Percentiles rank a stretch among this genome's conserved stretches.
Evolutionary conservation across 2,888 invertebrate genomes (phyloP).

Genomic region (Mellilla xanthometata): DNA sequence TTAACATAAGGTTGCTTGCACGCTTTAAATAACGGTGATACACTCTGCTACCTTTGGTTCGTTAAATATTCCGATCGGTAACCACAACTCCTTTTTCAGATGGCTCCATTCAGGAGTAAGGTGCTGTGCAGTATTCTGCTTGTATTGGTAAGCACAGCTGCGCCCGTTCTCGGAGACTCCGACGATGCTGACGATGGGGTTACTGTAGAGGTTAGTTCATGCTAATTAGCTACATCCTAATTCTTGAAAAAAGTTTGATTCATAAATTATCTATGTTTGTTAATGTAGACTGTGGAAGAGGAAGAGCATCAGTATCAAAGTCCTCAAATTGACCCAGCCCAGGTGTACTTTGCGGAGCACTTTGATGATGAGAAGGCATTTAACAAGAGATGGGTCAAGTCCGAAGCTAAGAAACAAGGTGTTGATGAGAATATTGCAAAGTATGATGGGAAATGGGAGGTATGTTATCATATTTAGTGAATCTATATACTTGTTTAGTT

Average conservation of each 20-base stretch:
- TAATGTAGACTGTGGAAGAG: conserved; percentile 56
- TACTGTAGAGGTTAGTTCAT: conserved; percentile 67
- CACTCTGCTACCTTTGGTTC: conserved; percentile 1
- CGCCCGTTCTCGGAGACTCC: conserved; percentile 38
- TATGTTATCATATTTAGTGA: conserved; percentile 37
- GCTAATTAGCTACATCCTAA: not conserved
- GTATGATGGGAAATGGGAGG: conserved; percentile 93
- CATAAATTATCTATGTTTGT: not conserved
- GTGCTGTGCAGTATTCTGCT: conserved; percentile 54
- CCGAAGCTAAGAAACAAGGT: conserved; percentile 95
- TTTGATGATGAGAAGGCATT: conserved; percentile 91
- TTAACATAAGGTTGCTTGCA: conserved; percentile 36
- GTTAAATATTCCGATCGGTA: not conserved
- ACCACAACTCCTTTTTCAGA: conserved; percentile 53
- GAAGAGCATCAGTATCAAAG: conserved; percentile 85
- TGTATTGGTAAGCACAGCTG: conserved; percentile 44
- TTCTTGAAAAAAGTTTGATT: not conserved
- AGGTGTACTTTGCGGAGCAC: conserved; percentile 91
- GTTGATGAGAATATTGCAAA: conserved; percentile 95
- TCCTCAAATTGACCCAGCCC: conserved; percentile 84
- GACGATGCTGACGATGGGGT: conserved; percentile 61
- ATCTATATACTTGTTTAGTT: no score
- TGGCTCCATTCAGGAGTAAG: conserved; percentile 60
- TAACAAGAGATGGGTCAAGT: conserved; percentile 91
- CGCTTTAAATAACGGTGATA: no score